Conservation (phyloP, 2,888 invertebrate genomes). For the Odontothrips loti region DNA sequence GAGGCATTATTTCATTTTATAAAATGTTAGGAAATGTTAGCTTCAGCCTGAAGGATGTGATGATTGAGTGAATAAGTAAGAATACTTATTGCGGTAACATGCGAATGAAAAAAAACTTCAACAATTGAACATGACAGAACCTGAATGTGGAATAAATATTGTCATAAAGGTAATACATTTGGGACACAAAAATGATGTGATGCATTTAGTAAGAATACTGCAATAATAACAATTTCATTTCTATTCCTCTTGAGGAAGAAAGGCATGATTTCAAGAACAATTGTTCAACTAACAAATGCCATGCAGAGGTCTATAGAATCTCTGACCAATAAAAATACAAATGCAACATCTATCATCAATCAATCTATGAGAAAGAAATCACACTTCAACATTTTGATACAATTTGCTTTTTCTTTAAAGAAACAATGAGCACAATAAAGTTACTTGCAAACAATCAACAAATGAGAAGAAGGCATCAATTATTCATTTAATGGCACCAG, state of each 20-base stretch:
- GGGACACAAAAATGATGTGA: background rate
- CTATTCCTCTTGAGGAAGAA: background rate
- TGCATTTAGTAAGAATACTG: background rate
- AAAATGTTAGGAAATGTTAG: background rate
- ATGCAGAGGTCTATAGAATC: background rate
- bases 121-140: background rate
- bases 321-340: slow-evolving; percentile 15
- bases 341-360: slow-evolving; percentile 20
- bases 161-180: background rate
- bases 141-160: slow-evolving; percentile 12
- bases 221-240: background rate
- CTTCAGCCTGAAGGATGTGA: background rate
- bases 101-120: background rate
- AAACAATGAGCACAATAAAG: slow-evolving; percentile 7
- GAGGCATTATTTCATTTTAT: background rate
- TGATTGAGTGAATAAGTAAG: background rate
- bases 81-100: slow-evolving; percentile 1
- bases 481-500: slow-evolving; percentile 17
- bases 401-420: background rate
- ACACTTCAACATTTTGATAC: slow-evolving; percentile 13
- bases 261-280: background rate
- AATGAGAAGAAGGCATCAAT: slow-evolving; percentile 9
- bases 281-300: slow-evolving; percentile 6
- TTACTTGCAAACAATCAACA: slow-evolving; percentile 10
- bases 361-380: slow-evolving; percentile 22